These are phyloP conservation scores for Bothrops jararaca DNA, from an alignment of 2,113 vertebrate species.

Conservation along the genomic window DNA sequence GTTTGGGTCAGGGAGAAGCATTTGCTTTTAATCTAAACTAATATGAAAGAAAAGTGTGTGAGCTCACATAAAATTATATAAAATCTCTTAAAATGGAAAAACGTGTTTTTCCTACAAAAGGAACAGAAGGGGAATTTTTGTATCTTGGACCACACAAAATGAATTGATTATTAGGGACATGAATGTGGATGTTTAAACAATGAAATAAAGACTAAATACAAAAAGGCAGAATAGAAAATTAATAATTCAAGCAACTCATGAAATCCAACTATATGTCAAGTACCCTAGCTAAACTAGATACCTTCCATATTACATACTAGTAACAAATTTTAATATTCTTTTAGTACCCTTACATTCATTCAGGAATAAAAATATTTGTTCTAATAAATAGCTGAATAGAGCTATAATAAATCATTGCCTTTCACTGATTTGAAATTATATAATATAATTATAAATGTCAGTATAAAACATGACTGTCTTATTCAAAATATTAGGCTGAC, in stretches of 20 bases:
- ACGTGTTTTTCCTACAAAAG: constrained; percentile 88
- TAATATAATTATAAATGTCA: not conserved
- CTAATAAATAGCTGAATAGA: not conserved
- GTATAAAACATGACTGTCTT: not conserved
- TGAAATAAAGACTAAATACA: constrained; percentile 59
- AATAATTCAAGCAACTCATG: constrained; percentile 14
- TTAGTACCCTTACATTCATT: constrained; percentile 1
- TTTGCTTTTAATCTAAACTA: constrained; percentile 94
- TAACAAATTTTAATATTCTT: constrained; percentile 25
- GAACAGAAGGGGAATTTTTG: constrained; percentile 86
- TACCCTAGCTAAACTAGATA: constrained; percentile 56
- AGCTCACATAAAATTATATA: constrained; percentile 86
- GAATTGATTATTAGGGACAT: constrained; percentile 80
- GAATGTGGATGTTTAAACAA: constrained; percentile 71
- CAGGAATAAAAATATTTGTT: not conserved
- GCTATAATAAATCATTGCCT: not conserved
- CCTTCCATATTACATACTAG: constrained; percentile 1
- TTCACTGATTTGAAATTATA: not conserved
- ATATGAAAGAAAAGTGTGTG: constrained; percentile 64
- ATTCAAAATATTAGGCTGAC: not conserved
- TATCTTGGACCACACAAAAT: constrained; percentile 94
- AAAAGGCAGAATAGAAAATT: constrained; percentile 56
- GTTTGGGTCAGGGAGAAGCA: constrained; percentile 77
- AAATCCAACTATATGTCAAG: constrained; percentile 16
- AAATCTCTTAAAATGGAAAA: constrained; percentile 92